phyloP scores from a whole-genome alignment of 2,888 invertebrate species.

The Erebia aethiops region DNA sequence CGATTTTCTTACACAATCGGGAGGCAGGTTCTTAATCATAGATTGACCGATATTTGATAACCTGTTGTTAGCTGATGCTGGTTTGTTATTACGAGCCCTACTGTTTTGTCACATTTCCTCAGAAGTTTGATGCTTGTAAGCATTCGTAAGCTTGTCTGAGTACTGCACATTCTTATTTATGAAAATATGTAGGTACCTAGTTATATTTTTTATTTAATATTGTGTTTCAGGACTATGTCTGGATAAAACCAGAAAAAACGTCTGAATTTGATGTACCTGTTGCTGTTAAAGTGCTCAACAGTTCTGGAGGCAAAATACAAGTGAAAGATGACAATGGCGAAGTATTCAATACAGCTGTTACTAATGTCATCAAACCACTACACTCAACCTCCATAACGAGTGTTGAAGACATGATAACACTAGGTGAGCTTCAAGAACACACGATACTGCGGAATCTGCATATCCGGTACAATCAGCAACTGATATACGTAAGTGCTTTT shows the following conservation, averaged over 20 bases:
- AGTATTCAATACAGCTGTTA: constrained; percentile 83
- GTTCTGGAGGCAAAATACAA: constrained; percentile 89
- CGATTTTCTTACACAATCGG: too few species aligned
- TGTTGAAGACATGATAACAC: constrained; percentile 97
- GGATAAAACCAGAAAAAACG: constrained; percentile 89
- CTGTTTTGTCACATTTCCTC: too few species aligned
- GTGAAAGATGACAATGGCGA: constrained; percentile 93
- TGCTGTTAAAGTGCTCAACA: constrained; percentile 91
- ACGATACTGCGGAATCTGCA: constrained; percentile 96
- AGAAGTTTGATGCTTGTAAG: background rate
- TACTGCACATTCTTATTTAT: background rate
- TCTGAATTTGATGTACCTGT: constrained; percentile 93
- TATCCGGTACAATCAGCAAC: constrained; percentile 92
- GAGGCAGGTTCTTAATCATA: too few species aligned
- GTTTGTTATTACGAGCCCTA: too few species aligned
- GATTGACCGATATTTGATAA: too few species aligned
- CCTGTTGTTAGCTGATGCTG: too few species aligned
- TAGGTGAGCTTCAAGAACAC: constrained; percentile 97
- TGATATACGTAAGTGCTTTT: constrained; percentile 91
- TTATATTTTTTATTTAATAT: background rate
- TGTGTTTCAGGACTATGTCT: constrained; percentile 88
- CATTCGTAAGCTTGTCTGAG: background rate
- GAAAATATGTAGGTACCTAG: background rate
- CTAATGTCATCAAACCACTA: constrained; percentile 87
- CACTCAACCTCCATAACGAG: constrained; percentile 90